These are phyloP conservation scores for Chrysolina haemoptera DNA, from an alignment of 2,888 invertebrate genomes.

Conservation along the genomic window DNA sequence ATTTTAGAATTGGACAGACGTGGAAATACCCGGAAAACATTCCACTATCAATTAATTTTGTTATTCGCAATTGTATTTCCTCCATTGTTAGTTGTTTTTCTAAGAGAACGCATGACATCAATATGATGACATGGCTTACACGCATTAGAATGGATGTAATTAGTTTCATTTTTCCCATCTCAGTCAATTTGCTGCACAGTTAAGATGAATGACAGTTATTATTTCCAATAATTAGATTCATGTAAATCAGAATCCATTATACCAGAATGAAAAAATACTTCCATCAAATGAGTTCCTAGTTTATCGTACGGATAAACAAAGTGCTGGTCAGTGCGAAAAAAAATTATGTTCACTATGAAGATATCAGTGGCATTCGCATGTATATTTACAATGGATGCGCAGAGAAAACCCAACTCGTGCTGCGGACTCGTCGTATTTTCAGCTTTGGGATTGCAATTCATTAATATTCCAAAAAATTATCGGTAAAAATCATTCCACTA, in stretches of 20 bases:
- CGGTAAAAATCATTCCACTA: no score
- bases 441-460: no score
- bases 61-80: conserved; percentile 21
- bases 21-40: conserved; percentile 19
- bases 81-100: conserved; percentile 30
- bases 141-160: conserved; percentile 30
- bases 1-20: not conserved
- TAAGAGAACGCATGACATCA: conserved; percentile 33
- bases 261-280: conserved; percentile 29
- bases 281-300: conserved; percentile 24
- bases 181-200: conserved; percentile 34
- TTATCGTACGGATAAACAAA: conserved; percentile 17
- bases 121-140: conserved; percentile 31
- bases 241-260: conserved; percentile 44
- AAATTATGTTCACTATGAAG: conserved; percentile 5
- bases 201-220: conserved; percentile 44
- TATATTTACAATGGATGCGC: not conserved
- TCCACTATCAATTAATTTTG: conserved; percentile 24
- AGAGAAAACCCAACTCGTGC: no score
- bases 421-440: no score
- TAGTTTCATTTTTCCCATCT: conserved; percentile 32
- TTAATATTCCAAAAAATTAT: no score
- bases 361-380: not conserved
- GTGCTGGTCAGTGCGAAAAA: not conserved
- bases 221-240: conserved; percentile 41